Conservation (phyloP, 2,888 invertebrate genomes). For the Athripsodes cinereus region DNA sequence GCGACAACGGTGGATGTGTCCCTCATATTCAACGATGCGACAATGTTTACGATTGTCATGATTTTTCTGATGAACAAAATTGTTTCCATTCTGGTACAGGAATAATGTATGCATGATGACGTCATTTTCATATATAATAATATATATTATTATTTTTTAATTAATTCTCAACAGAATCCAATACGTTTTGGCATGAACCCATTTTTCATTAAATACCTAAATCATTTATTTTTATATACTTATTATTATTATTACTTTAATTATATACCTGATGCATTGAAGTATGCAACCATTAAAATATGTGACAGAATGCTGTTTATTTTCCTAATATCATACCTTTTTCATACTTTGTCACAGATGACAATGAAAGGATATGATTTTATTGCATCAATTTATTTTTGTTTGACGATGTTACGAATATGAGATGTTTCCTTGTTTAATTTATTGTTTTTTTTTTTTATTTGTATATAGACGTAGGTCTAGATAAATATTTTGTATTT, state of each 20-base stretch:
- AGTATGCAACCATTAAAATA: background rate
- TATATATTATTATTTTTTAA: background rate
- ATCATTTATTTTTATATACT: background rate
- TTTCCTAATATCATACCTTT: too few relatives aligned
- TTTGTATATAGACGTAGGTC: too few relatives aligned
- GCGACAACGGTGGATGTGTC: slow-evolving; percentile 73
- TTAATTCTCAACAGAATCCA: slow-evolving; percentile 4
- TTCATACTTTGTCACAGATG: too few relatives aligned
- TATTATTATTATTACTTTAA: background rate
- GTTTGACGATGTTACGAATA: too few relatives aligned
- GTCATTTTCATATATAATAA: background rate
- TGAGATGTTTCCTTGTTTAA: too few relatives aligned
- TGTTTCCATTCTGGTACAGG: slow-evolving; percentile 56
- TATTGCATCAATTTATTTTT: too few relatives aligned
- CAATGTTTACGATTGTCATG: slow-evolving; percentile 84
- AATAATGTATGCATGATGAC: slow-evolving; percentile 11
- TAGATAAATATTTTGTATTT: too few relatives aligned
- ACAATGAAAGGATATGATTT: too few relatives aligned
- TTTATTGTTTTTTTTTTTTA: too few relatives aligned
- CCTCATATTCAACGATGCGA: slow-evolving; percentile 74
- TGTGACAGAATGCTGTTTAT: background rate
- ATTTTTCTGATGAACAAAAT: slow-evolving; percentile 87
- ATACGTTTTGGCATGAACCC: background rate
- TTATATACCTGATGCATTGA: background rate
- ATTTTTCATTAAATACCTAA: background rate